Conservation (phyloP, 2,113 vertebrate species). For the Festucalex cinctus region DNA sequence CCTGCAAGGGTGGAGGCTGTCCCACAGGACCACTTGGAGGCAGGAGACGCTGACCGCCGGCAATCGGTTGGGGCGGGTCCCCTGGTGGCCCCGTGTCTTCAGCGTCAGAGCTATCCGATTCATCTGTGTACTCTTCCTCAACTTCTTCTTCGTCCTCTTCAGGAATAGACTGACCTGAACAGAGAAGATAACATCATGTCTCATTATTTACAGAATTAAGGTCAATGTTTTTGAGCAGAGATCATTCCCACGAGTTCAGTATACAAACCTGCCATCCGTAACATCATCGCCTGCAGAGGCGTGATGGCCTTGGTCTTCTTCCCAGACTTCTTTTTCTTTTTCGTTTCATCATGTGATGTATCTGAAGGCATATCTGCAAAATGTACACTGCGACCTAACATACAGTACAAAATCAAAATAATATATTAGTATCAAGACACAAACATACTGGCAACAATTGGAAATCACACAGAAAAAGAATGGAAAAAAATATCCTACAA, state of each 20-base stretch:
- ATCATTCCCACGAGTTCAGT: neutral
- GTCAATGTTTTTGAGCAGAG: neutral
- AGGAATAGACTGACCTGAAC: constrained; percentile 90
- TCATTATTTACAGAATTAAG: neutral
- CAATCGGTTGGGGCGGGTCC: constrained; percentile 65
- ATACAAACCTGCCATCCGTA: constrained; percentile 84
- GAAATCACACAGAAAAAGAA: neutral
- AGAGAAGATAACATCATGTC: neutral
- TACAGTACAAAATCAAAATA: neutral
- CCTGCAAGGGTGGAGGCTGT: constrained; percentile 82
- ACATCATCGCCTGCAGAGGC: constrained; percentile 98
- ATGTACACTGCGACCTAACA: constrained; percentile 81
- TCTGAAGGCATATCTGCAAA: constrained; percentile 85
- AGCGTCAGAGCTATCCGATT: constrained; percentile 79
- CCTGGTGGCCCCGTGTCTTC: constrained; percentile 74
- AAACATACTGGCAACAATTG: neutral
- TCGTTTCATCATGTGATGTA: constrained; percentile 63
- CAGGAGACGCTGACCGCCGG: constrained; percentile 53
- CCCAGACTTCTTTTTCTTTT: constrained; percentile 83
- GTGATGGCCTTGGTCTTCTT: constrained; percentile 94
- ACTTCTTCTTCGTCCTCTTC: constrained; percentile 92
- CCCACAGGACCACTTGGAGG: constrained; percentile 59
- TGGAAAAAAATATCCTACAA: neutral
- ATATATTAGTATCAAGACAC: neutral
- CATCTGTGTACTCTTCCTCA: constrained; percentile 86